phyloP scores from a whole-genome alignment of 2,113 vertebrate species.

The Takifugu bimaculatus region DNA sequence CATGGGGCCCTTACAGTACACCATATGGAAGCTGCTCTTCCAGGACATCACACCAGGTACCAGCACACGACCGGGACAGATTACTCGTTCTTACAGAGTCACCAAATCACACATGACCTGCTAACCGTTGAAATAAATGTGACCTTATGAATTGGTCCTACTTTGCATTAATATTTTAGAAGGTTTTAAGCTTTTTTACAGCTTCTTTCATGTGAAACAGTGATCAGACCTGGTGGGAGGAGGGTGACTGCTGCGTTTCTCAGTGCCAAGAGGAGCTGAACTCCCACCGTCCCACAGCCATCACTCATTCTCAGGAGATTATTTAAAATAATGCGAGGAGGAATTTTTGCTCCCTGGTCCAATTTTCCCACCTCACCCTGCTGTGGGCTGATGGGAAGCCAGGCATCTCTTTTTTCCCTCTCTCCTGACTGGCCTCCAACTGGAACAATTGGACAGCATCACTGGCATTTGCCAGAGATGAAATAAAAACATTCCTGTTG shows the following conservation, averaged over 20 bases:
- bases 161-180: conserved; percentile 12
- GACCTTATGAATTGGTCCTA: conserved; percentile 5
- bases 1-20: conserved; percentile 94
- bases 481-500: conserved; percentile 61
- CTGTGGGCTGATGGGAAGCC: conserved; percentile 25
- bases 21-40: conserved; percentile 97
- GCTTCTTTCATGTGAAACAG: conserved; percentile 4
- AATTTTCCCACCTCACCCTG: conserved; percentile 41
- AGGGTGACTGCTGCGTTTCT: conserved; percentile 3
- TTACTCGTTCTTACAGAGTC: neutral
- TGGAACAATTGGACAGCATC: conserved; percentile 63
- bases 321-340: conserved; percentile 50
- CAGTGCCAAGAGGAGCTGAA: conserved; percentile 18
- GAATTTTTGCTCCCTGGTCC: conserved; percentile 46
- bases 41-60: conserved; percentile 95
- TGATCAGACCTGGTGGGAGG: conserved; percentile 6
- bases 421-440: conserved; percentile 59
- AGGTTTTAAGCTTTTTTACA: conserved; percentile 11
- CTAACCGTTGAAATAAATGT: too few species aligned
- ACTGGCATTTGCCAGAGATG: conserved; percentile 50
- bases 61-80: neutral
- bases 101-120: too few species aligned
- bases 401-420: conserved; percentile 25
- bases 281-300: conserved; percentile 30
- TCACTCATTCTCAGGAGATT: conserved; percentile 47